These are phyloP conservation scores for Neogale vison DNA, from an alignment of 2,113 vertebrate species.

Conservation along the genomic window DNA sequence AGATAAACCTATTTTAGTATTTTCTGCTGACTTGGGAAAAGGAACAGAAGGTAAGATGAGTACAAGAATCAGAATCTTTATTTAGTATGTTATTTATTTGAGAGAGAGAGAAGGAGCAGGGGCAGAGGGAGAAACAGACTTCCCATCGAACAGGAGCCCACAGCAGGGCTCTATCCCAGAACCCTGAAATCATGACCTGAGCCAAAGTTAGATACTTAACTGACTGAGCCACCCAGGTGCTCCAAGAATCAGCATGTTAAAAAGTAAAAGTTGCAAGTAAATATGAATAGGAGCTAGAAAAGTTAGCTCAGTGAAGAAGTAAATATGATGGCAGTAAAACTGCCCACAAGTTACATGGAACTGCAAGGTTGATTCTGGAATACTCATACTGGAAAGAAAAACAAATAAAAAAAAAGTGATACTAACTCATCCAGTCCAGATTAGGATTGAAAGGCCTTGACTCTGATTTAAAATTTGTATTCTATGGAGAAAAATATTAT, in stretches of 20 bases:
- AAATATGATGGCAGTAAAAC: not conserved
- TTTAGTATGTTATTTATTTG: not conserved
- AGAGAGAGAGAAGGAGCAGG: not conserved
- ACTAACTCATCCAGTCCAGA: not conserved
- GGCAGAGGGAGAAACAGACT: not conserved
- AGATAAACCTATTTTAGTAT: not conserved
- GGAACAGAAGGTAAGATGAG: not conserved
- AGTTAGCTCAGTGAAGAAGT: not conserved
- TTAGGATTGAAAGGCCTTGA: not conserved
- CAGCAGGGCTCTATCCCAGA: not conserved
- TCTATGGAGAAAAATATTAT: not conserved
- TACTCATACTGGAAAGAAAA: not conserved
- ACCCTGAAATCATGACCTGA: not conserved
- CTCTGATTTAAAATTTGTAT: slow-evolving; percentile 8
- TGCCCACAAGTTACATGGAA: not conserved
- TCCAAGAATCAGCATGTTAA: not conserved
- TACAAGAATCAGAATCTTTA: not conserved
- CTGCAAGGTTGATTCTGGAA: not conserved
- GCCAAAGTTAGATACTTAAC: not conserved
- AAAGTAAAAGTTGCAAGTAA: not conserved
- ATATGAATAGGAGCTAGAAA: not conserved
- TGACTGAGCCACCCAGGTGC: not conserved
- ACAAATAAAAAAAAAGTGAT: not conserved
- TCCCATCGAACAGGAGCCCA: not conserved
- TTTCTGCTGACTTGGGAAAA: not conserved